Base-by-base conservation (phyloP, 2,113 vertebrate species). In the Sturnus vulgaris region DNA sequence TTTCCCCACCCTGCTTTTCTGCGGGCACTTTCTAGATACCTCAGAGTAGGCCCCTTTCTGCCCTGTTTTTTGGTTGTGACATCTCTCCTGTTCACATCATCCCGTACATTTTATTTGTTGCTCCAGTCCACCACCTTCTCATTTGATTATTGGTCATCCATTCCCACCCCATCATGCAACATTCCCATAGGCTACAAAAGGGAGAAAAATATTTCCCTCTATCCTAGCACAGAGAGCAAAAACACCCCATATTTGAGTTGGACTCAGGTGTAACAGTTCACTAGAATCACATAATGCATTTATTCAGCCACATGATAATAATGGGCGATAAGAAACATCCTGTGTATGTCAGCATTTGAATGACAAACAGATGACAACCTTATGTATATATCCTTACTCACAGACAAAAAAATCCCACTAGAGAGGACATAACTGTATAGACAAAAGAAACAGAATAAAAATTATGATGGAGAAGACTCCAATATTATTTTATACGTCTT, bases 401-500 rank as follows among this genome's bases (percentile, higher is more conserved):
- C 14, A 64, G 22, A 81, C 16, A 85, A 10, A 87, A 86, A 95
- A 90, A 66, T 31, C 37, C 40, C 50, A 77, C 71, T 53, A 57
- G 49, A 89, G 47, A 27, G 24, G 50, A 91, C 17, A 16, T 71
- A 91, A 68, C 46, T 68, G 9, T 35, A 73, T 3, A 93, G 56
- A 71, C 39, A 70, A 86, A 88, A 96, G 46, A 82, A 79, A 78
- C 2, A 70, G 57, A 88, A 88, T 71, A 76, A 94, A 95, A 94
- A 82, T 33, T 40, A 84, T 61, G 40, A 59, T 40, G 50, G 21
- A 55, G 64, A 90, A 82, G 12, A 53, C 46, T 79, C 68, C n/a
- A 92, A 12, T 25, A 82, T 91, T 89, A 91, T 82, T 96, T 93
- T 94, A 84, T 72, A 82, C 6, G n/a, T 66, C 37, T 90, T 95